Evolutionary conservation across 2,113 vertebrate genomes (phyloP).

Genomic region (Chrysochloris asiatica): DNA sequence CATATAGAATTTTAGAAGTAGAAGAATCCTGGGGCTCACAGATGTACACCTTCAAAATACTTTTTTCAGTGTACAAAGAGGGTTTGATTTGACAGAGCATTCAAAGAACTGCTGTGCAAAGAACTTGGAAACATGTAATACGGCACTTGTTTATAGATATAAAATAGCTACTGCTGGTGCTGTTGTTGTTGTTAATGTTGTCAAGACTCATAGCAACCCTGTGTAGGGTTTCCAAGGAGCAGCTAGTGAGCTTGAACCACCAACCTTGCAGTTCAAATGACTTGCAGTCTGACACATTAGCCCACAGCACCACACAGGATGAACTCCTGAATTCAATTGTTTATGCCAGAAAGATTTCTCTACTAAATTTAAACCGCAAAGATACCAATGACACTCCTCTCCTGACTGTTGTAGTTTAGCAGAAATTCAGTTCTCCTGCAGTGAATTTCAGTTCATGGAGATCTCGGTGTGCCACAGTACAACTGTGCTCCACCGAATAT

Average conservation of each 20-base stretch:
- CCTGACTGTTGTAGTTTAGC: background rate
- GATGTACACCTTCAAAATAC: background rate
- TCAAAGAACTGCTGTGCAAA: background rate
- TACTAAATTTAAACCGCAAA: background rate
- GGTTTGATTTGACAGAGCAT: background rate
- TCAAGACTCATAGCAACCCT: too few relatives aligned
- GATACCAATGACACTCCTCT: accelerated
- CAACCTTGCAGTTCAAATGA: too few relatives aligned
- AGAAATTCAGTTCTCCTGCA: background rate
- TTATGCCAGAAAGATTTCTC: background rate
- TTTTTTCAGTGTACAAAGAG: background rate
- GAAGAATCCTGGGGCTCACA: background rate
- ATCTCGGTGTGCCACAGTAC: background rate
- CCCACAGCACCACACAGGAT: too few relatives aligned
- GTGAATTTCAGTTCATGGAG: background rate
- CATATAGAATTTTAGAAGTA: background rate
- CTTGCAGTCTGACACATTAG: too few relatives aligned
- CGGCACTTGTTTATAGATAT: background rate
- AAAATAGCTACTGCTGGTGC: background rate
- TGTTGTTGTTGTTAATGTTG: too few relatives aligned
- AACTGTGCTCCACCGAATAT: background rate
- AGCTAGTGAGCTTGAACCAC: too few relatives aligned
- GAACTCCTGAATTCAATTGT: background rate
- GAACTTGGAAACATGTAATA: background rate
- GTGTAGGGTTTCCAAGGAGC: too few relatives aligned